phyloP scores from a whole-genome alignment of 2,888 invertebrate species.

The Isotomurus palustris region DNA sequence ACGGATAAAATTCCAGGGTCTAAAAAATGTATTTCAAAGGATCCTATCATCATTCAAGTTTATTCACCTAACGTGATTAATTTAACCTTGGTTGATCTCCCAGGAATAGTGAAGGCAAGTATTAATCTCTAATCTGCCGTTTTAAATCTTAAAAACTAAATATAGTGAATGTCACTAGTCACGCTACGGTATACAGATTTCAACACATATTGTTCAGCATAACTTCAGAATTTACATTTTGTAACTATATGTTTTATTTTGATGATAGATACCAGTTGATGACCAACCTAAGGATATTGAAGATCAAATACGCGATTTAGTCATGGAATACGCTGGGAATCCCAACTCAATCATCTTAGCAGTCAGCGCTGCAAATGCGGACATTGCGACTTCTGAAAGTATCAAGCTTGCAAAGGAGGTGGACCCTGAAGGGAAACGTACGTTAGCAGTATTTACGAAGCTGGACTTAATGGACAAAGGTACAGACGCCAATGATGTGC shows the following conservation, averaged over 20 bases:
- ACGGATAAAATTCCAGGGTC: conserved; percentile 88
- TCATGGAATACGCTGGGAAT: conserved; percentile 84
- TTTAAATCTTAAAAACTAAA: too few relatives aligned
- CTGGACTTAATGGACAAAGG: conserved; percentile 98
- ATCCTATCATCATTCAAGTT: conserved; percentile 93
- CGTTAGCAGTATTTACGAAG: conserved; percentile 95
- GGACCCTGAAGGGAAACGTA: conserved; percentile 87
- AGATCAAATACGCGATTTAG: conserved; percentile 80
- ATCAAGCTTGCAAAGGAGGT: conserved; percentile 93
- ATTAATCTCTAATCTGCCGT: background rate
- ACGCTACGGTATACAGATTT: too few relatives aligned
- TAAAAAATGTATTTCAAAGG: conserved; percentile 93
- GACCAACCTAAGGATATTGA: conserved; percentile 99
- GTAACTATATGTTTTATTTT: too few relatives aligned
- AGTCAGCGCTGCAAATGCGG: conserved; percentile 97
- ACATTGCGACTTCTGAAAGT: conserved; percentile 98
- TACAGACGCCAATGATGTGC: conserved; percentile 96
- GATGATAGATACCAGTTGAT: conserved; percentile 74
- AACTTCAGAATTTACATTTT: too few relatives aligned
- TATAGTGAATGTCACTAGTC: too few relatives aligned
- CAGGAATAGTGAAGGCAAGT: conserved; percentile 83
- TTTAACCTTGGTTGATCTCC: conserved; percentile 86
- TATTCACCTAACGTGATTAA: conserved; percentile 90
- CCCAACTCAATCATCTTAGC: conserved; percentile 97
- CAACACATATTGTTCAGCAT: too few relatives aligned